phyloP scores from a whole-genome alignment of 2,113 vertebrate species.

The Saccopteryx leptura region DNA sequence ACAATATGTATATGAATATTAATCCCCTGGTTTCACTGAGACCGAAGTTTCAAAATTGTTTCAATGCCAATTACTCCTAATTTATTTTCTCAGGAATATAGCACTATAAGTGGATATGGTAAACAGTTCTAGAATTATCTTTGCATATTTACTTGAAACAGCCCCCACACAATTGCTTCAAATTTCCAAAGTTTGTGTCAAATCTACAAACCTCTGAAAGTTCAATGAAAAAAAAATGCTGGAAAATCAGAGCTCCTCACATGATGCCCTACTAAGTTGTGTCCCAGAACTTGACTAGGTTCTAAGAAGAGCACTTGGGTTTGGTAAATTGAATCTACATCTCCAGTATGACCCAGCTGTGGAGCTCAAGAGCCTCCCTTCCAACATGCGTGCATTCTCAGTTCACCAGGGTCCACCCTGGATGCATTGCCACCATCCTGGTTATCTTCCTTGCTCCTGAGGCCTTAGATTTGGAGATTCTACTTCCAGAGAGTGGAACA shows the following conservation, averaged over 20 bases:
- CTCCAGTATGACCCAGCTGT: too few relatives aligned
- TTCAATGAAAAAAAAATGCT: not conserved
- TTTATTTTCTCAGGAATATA: not conserved
- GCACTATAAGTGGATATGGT: not conserved
- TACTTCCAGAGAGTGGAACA: not conserved
- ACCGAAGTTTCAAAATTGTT: slow-evolving; percentile 8
- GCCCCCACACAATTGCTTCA: not conserved
- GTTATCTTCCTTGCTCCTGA: not conserved
- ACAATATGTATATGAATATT: not conserved
- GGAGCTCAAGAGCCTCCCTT: not conserved
- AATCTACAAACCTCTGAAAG: not conserved
- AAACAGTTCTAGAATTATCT: not conserved
- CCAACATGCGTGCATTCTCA: not conserved
- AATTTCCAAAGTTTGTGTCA: not conserved
- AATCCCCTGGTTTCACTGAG: not conserved
- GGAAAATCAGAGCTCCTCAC: not conserved
- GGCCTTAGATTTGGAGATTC: not conserved
- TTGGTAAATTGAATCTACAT: not conserved
- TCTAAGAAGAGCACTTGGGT: not conserved
- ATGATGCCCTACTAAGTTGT: not conserved
- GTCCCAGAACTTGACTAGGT: not conserved
- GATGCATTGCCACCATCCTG: not conserved
- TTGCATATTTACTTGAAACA: not conserved
- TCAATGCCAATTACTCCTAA: not conserved
- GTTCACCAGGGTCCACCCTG: accelerated